phyloP scores from a whole-genome alignment of 1,140 invertebrate genomes.

The Ericerus pela region DNA sequence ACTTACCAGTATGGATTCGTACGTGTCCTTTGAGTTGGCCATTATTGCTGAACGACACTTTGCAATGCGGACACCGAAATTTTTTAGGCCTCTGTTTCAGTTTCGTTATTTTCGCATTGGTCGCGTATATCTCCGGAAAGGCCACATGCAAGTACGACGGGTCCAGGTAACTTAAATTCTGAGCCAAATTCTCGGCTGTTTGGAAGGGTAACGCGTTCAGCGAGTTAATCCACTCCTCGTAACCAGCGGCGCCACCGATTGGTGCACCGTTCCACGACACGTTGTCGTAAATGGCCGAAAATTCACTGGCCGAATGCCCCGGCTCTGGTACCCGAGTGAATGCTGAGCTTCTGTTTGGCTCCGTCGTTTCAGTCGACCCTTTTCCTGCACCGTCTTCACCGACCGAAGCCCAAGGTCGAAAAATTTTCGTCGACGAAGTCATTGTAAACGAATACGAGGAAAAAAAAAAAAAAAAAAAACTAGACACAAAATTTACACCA shows the following conservation, averaged over 20 bases:
- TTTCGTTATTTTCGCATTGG: constrained; percentile 32
- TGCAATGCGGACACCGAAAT: constrained; percentile 73
- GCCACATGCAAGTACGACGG: constrained; percentile 15
- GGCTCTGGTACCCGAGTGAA: background rate
- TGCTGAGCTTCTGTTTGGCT: background rate
- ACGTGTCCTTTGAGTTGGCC: constrained; percentile 83
- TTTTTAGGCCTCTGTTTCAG: constrained; percentile 73
- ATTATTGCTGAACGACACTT: constrained; percentile 82
- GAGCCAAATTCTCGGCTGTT: background rate
- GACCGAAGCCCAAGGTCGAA: background rate
- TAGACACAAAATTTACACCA: no score
- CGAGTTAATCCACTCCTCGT: background rate
- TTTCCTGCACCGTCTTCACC: background rate
- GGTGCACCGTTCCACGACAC: background rate
- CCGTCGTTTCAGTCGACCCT: background rate
- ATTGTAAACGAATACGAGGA: no score
- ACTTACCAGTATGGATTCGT: constrained; percentile 72
- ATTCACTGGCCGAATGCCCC: background rate
- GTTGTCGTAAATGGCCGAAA: background rate
- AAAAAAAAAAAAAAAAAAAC: no score
- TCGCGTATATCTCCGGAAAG: constrained; percentile 1
- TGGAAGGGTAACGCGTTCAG: background rate
- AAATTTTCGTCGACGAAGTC: constrained; percentile 3
- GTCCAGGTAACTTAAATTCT: constrained; percentile 8
- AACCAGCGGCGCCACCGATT: background rate